Evolutionary conservation across 2,113 vertebrate genomes (phyloP).

Genomic region (Chamaea fasciata): DNA sequence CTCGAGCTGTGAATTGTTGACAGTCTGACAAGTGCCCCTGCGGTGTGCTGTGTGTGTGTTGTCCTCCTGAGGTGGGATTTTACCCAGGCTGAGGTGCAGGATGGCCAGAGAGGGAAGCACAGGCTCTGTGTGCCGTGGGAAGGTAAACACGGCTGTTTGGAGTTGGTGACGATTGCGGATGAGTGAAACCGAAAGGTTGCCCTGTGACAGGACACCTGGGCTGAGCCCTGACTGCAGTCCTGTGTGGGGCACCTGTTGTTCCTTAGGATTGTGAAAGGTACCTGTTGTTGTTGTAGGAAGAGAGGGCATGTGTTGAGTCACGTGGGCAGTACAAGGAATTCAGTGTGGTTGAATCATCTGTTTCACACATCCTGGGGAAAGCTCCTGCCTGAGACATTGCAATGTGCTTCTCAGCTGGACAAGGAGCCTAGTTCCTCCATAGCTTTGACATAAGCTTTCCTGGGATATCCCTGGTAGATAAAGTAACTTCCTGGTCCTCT

Average conservation of each 20-base stretch:
- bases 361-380: neutral
- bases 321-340: neutral
- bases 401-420: neutral
- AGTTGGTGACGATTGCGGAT: accelerated
- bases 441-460: neutral
- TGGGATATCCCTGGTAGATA: neutral
- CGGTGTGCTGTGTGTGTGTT: accelerated
- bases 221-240: neutral
- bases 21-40: neutral
- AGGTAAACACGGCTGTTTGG: neutral
- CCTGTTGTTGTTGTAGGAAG: slow-evolving; percentile 23
- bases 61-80: neutral
- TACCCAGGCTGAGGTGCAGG: neutral
- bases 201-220: neutral
- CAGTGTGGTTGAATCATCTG: slow-evolving; percentile 28
- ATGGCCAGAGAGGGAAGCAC: neutral
- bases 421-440: neutral
- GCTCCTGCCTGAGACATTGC: neutral
- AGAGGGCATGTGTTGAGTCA: slow-evolving; percentile 37
- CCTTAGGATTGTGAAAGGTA: slow-evolving; percentile 4
- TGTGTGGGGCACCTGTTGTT: neutral
- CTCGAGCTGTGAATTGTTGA: neutral
- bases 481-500: neutral
- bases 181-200: neutral
- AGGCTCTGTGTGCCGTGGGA: neutral